These are phyloP conservation scores for Caenorhabditis tropicalis DNA, from an alignment of 1,140 invertebrate genomes.

Conservation along the genomic window DNA sequence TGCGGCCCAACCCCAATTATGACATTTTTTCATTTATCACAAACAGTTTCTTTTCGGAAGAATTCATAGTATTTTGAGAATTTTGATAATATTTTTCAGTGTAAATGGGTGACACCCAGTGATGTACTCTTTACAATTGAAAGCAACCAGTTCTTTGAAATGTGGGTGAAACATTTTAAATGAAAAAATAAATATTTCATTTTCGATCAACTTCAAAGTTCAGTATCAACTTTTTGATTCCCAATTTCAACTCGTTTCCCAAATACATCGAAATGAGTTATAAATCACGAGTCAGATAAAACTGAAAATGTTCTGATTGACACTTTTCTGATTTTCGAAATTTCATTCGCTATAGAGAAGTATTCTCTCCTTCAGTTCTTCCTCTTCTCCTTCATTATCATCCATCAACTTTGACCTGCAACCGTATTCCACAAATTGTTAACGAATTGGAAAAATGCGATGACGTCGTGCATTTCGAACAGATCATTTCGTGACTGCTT, in stretches of 20 bases:
- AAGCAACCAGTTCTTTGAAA: neutral
- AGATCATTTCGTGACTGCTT: neutral
- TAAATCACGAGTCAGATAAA: neutral
- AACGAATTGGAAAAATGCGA: slow-evolving; percentile 10
- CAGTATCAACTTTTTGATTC: neutral
- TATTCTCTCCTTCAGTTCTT: neutral
- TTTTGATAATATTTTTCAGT: no score
- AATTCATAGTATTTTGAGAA: no score
- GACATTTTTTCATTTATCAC: no score
- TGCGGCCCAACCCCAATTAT: no score
- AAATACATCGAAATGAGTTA: neutral
- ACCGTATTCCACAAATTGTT: neutral
- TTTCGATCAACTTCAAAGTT: neutral
- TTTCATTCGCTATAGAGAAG: neutral
- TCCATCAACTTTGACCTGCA: neutral
- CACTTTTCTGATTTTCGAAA: neutral
- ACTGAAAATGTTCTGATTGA: neutral
- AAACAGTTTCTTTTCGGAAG: no score
- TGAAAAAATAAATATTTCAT: neutral
- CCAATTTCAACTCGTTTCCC: neutral
- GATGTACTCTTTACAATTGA: no score
- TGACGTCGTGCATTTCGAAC: slow-evolving; percentile 9
- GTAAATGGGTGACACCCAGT: no score
- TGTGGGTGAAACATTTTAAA: neutral
- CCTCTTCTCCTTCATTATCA: neutral